These are phyloP conservation scores for Drosophila kurseongensis DNA, from an alignment of 1,140 invertebrate genomes.

Conservation along the genomic window DNA sequence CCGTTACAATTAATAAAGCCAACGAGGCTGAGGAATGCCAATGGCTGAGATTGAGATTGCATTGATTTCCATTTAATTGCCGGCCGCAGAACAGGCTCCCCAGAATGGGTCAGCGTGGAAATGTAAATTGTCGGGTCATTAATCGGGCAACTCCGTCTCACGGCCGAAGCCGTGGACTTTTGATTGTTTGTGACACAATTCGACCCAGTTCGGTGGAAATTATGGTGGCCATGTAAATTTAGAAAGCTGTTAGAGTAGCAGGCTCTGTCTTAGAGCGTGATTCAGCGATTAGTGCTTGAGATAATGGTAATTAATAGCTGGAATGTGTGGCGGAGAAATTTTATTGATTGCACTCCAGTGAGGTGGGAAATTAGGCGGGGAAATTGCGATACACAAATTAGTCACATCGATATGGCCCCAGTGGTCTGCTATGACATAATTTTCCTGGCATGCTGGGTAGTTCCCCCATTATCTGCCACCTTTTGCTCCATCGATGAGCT, in stretches of 20 bases:
- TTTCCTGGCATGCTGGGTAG: constrained; percentile 1
- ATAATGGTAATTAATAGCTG: constrained; percentile 49
- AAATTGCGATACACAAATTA: constrained; percentile 19
- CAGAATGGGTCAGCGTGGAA: constrained; percentile 58
- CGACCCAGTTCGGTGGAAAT: constrained; percentile 59
- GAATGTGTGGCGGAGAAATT: constrained; percentile 47
- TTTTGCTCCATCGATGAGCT: constrained; percentile 7
- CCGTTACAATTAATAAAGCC: constrained; percentile 75
- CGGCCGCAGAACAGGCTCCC: constrained; percentile 52
- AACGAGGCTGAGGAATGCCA: constrained; percentile 57
- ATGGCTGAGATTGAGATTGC: constrained; percentile 43
- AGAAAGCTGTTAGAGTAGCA: constrained; percentile 61
- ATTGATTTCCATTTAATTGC: constrained; percentile 78
- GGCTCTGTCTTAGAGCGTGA: constrained; percentile 25
- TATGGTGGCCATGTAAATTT: constrained; percentile 74
- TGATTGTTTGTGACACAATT: constrained; percentile 57
- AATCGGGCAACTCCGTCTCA: constrained; percentile 24
- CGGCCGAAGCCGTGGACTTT: constrained; percentile 16
- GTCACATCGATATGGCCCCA: constrained; percentile 18
- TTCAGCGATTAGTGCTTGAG: constrained; percentile 35
- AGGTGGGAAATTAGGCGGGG: constrained; percentile 5
- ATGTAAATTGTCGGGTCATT: constrained; percentile 55
- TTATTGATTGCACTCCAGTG: constrained; percentile 28
- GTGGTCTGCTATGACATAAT: constrained; percentile 28
- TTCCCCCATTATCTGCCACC: constrained; percentile 3